phyloP scores from a whole-genome alignment of 2,113 vertebrate genomes.

The Platanista minor region DNA sequence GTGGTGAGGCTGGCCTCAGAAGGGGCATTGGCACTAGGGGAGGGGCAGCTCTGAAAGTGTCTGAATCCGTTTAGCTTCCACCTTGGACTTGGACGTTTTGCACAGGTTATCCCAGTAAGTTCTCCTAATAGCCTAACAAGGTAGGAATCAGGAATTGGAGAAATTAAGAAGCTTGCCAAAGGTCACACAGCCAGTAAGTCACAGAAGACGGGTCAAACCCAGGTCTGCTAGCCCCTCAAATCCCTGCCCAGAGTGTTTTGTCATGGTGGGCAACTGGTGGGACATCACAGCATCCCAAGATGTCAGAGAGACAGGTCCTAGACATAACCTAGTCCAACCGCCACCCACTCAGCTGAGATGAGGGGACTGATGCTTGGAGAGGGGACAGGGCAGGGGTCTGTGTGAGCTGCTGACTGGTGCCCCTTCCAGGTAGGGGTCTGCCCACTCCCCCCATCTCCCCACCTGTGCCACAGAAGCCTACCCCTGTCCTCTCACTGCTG shows the following conservation, averaged over 20 bases:
- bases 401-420: neutral
- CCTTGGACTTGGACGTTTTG: neutral
- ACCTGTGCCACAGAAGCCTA: neutral
- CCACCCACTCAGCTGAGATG: neutral
- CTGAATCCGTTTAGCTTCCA: neutral
- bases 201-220: neutral
- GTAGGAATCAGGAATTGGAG: neutral
- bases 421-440: neutral
- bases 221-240: neutral
- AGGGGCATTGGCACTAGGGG: neutral
- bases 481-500: neutral
- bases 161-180: neutral
- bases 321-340: neutral
- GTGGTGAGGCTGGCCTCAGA: neutral
- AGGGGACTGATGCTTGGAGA: neutral
- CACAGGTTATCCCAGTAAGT: neutral
- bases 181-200: neutral
- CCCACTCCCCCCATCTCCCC: rapidly evolving
- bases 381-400: no score
- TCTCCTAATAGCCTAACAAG: neutral
- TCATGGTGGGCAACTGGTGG: neutral
- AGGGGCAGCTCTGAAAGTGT: neutral
- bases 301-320: neutral
- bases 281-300: neutral
- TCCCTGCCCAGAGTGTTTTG: neutral